Evolutionary conservation across 2,113 vertebrate species (phyloP).

Genomic region (Psephotus haematonotus): DNA sequence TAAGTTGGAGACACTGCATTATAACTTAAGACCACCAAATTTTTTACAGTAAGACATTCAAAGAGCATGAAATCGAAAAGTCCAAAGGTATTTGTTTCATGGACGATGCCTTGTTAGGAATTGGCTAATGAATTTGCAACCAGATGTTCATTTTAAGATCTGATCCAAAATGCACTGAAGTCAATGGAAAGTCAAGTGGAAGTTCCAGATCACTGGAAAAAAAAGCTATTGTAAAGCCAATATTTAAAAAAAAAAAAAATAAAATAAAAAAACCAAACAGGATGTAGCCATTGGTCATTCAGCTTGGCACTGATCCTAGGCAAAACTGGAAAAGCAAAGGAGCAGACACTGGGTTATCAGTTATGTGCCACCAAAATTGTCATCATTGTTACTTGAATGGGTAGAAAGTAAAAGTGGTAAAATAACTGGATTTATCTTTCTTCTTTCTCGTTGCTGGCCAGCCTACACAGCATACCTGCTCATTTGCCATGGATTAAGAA

Average conservation of each 20-base stretch:
- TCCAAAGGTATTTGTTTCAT: neutral
- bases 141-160: conserved; percentile 31
- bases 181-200: conserved; percentile 34
- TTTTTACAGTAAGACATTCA: neutral
- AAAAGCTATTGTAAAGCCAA: neutral
- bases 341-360: neutral
- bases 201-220: conserved; percentile 15
- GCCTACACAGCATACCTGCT: neutral
- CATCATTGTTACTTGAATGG: neutral
- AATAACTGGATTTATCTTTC: neutral
- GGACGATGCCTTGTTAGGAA: neutral
- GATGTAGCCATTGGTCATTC: neutral
- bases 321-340: neutral
- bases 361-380: neutral
- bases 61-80: neutral
- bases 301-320: neutral
- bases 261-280: neutral
- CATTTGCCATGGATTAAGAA: neutral
- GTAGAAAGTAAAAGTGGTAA: neutral
- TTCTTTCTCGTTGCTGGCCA: neutral
- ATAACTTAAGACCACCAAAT: neutral
- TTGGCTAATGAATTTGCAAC: conserved; percentile 29
- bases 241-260: neutral
- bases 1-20: neutral
- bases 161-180: conserved; percentile 29